Evolutionary conservation across 2,888 invertebrate genomes (phyloP), one percentile per base, ranked within the genome.

Genomic region (Heliconius erato): DNA sequence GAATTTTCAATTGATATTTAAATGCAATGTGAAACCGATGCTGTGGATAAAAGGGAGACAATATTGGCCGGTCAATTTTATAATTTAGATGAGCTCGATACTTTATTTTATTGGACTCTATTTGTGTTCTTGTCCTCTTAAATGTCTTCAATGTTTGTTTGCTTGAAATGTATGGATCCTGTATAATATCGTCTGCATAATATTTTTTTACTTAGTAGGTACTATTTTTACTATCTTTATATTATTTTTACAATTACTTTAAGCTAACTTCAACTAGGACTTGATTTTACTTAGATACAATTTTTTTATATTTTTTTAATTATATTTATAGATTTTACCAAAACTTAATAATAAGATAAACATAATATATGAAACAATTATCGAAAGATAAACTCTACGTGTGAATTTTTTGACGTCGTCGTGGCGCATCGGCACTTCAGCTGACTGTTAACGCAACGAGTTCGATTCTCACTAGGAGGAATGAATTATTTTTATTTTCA

Each of bases 1-100:
- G 84, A 83, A 84, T 81, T 81, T 82, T 81, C 84, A 81, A 84
- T 84, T 83, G 84, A 84, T 84, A 85, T 83, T 81, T 81, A 81
- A 78, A 72, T 77, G 80, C 82, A 63, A 82, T 79, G 54, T 76
- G 78, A 72, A 76, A 82, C 67, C 82, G 79, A 82, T 81, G 74
- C 76, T 72, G 71, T 69, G 82, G 82, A 63, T 82, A 78, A 78
- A 80, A 74, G 78, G 80, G 74, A 79, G 26, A 84, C 82, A 80
- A 80, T 82, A 84, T 84, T 78, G 78, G 44, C 23, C 67, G 49
- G 40, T 28, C 67, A 44, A 5, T 78, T 78, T 78, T 78, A 76
- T 76, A 76, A 76, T 63, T 76, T 76, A 76, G 63, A 76, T 59
- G 76, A 76, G 76, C 35, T 63, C 59, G 59, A 35, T 63, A n/a